phyloP scores from a whole-genome alignment of 2,888 invertebrate genomes.

The Hydroisotoma schaefferi region DNA sequence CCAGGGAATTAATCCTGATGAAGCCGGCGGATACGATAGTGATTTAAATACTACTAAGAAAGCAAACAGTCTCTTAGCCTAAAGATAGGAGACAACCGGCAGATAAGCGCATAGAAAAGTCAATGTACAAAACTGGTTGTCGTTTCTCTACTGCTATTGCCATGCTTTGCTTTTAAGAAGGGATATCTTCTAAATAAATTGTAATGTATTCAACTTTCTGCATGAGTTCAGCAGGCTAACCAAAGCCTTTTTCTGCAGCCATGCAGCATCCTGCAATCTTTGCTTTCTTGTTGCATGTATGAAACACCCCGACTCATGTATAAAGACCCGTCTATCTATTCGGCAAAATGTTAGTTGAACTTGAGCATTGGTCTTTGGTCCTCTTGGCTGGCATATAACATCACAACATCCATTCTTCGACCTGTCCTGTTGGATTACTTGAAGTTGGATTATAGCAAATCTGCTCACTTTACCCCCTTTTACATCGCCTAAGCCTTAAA shows the following conservation, averaged over 20 bases:
- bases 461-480: conserved; percentile 1
- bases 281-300: not conserved
- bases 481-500: not conserved
- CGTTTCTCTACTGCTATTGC: not conserved
- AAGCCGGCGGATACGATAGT: not conserved
- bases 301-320: no score
- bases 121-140: conserved; percentile 16
- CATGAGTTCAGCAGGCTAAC: not conserved
- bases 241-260: not conserved
- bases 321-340: conserved; percentile 5
- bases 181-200: conserved; percentile 5
- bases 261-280: conserved; percentile 11
- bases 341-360: conserved; percentile 4
- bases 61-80: conserved; percentile 9
- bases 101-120: conserved; percentile 14
- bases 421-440: not conserved
- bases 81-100: no score
- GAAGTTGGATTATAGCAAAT: not conserved
- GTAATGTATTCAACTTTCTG: conserved; percentile 9
- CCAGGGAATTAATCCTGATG: not conserved
- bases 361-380: conserved; percentile 1
- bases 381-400: not conserved
- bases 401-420: conserved; percentile 9
- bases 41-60: no score
- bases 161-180: not conserved